A percentile compares a stretch with the other conserved stretches of the same genome.
Evolutionary conservation across 1,140 invertebrate species (phyloP).

Genomic region (Tetranychus urticae): DNA sequence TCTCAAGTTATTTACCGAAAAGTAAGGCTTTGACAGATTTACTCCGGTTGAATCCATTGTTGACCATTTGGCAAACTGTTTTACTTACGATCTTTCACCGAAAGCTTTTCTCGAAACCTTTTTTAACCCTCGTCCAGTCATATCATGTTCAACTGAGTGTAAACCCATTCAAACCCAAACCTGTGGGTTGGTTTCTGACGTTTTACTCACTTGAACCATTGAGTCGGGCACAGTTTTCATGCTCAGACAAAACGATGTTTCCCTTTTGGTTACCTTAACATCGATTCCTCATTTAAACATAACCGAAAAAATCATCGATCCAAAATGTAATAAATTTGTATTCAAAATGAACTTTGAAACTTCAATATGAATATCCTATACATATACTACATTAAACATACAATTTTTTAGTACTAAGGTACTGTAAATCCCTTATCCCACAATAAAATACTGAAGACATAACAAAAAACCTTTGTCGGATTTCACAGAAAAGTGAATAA

Average conservation of each 20-base stretch:
- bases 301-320: constrained; percentile 81
- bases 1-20: constrained; percentile 85
- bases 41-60: constrained; percentile 73
- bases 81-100: constrained; percentile 77
- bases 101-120: constrained; percentile 75
- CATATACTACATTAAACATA: too few species aligned
- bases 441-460: too few species aligned
- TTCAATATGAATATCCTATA: constrained; percentile 17
- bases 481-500: too few species aligned
- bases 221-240: constrained; percentile 58
- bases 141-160: constrained; percentile 20
- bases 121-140: constrained; percentile 41
- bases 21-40: constrained; percentile 73
- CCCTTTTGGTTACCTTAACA: constrained; percentile 58
- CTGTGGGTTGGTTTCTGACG: constrained; percentile 80
- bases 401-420: too few species aligned
- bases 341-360: constrained; percentile 83
- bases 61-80: constrained; percentile 58
- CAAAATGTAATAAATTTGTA: constrained; percentile 84
- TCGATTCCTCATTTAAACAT: constrained; percentile 72
- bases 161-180: constrained; percentile 39
- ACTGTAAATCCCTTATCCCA: too few species aligned
- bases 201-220: constrained; percentile 52
- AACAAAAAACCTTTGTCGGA: too few species aligned
- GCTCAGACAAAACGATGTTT: constrained; percentile 73